Base-by-base conservation (phyloP, 2,113 vertebrate species). In the Mystacornis crossleyi region DNA sequence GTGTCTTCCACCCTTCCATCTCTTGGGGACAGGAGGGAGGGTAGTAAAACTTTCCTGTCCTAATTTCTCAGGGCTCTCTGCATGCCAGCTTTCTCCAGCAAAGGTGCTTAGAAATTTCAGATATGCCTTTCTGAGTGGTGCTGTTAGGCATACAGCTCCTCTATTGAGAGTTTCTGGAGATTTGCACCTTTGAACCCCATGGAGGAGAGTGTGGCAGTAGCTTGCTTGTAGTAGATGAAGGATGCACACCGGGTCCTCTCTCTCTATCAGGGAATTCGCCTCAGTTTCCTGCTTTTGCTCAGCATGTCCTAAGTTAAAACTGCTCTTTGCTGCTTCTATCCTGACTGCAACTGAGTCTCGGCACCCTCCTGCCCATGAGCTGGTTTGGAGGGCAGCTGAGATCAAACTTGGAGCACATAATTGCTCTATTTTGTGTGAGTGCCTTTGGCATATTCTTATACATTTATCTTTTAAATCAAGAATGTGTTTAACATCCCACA, bases 331-430 rank as follows among this genome's bases (percentile, higher is more conserved):
- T 81, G 48, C 25, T 54, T 77, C 11, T 78, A 18, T 50, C 31
- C 38, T 79, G 34, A 42, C 43, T 58, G 21, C 19, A 71, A 8
- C 2, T 48, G 40, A 16, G 1, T 33, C 23, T 24, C 50, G 38
- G 28, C 12, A 55, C 16, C 16, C 7, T 86, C 6, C 54, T 67
- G 81, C 38, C 51, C 47, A 29, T 61, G 20, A 64, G 25, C 33
- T 77, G 38, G 1, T 38, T 66, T 65, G 29, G 38, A 34, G 20
- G 5, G 26, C 25, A 86, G 47, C 18, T 62, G 26, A 80, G 40
- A 26, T 81, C 24, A 0, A 1, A 64, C 6, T 5, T 13, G 14
- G 50, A 89, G 7, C 19, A 45, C 0, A 0, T 34, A 81, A 86
- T 66, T 43, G 2, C 34, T 73, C 8, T 81, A 10, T 34, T 69